These are phyloP conservation scores for Notolepis coatsorum DNA, from an alignment of 2,797 vertebrate species.

Conservation along the genomic window DNA sequence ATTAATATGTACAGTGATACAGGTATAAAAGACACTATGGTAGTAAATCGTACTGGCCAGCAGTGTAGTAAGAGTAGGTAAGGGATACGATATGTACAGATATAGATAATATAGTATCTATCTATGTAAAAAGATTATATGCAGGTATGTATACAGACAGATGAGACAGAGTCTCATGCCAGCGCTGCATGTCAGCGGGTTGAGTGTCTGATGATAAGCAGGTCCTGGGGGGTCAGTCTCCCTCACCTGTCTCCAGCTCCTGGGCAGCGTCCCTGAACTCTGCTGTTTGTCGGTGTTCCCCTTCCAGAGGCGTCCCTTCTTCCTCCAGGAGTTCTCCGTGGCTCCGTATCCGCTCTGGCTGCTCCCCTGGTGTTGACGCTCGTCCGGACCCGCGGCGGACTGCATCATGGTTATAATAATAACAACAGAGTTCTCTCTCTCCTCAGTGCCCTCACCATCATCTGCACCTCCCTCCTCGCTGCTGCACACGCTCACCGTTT, in stretches of 20 bases:
- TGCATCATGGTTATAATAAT: too few relatives aligned
- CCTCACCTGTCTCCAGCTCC: slow-evolving; percentile 84
- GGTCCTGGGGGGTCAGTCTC: not conserved
- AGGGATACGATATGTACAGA: too few relatives aligned
- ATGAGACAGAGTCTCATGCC: too few relatives aligned
- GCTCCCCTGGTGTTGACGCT: slow-evolving; percentile 66
- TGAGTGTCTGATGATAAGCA: not conserved
- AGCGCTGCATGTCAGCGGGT: not conserved
- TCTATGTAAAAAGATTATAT: not conserved
- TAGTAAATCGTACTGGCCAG: too few relatives aligned
- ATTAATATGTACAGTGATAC: too few relatives aligned
- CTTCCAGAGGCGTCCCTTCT: slow-evolving; percentile 72
- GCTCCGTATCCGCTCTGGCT: slow-evolving; percentile 65
- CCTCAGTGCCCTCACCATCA: slow-evolving; percentile 65
- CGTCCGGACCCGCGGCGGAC: slow-evolving; percentile 81
- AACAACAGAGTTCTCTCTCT: slow-evolving; percentile 51
- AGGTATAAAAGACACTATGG: too few relatives aligned
- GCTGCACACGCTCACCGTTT: slow-evolving; percentile 49
- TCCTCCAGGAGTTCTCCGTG: slow-evolving; percentile 65
- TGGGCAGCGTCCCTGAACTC: slow-evolving; percentile 74
- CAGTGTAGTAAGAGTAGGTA: too few relatives aligned
- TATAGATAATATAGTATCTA: too few relatives aligned
- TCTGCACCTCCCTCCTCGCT: too few relatives aligned
- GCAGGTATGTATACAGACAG: not conserved
- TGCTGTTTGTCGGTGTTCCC: slow-evolving; percentile 66